Evolutionary conservation across 2,888 invertebrate genomes (phyloP), one percentile per base, ranked within the genome.

Genomic region (Cepaea hortensis): DNA sequence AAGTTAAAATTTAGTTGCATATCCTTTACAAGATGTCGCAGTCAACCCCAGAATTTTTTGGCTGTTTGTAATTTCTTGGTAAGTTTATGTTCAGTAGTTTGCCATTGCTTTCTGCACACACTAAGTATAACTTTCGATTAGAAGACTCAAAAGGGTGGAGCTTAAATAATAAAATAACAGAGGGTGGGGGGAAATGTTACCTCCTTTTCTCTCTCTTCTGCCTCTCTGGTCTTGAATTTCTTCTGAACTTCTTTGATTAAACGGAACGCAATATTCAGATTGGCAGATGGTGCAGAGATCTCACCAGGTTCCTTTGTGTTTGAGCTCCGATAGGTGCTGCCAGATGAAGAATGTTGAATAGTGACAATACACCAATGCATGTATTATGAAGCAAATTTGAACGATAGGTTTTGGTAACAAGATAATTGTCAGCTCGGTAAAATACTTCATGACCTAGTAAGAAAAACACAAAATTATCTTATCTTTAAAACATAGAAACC

Each of bases 221-320:
- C 98, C 95, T 99, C 99, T 89, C 99, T 96, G 0, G 98, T 99
- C 95, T 98, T 98, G 95, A 98, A 99, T 93, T 98, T 98, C 95
- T 99, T 98, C 95, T 99, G 99, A 62, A 98, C 98, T 95, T 99
- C 99, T 95, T 99, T 99, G 92, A 99, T 99, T 85, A 99, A 96
- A 90, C 99, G 96, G 95, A 98, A 99, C 61, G 99, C 99, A 15
- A 98, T 99, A 94, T 98, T 98, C 80, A 99, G 95, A 95, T 99
- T 99, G 20, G 98, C 96, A 0, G 98, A 98, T 0, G 99, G 98
- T 0, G 99, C 97, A 3, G 97, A 97, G 0, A 98, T 98, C 94
- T 99, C 99, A 55, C 99, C 99, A 0, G 98, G 98, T 93, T 99
- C 99, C 95, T 99, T 99, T 75, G 97, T 97, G 95, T 99, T 99